Percentiles rank a stretch among this genome's conserved stretches.
Conservation (phyloP, 2,888 invertebrate species). For the Ochropacha duplaris region DNA sequence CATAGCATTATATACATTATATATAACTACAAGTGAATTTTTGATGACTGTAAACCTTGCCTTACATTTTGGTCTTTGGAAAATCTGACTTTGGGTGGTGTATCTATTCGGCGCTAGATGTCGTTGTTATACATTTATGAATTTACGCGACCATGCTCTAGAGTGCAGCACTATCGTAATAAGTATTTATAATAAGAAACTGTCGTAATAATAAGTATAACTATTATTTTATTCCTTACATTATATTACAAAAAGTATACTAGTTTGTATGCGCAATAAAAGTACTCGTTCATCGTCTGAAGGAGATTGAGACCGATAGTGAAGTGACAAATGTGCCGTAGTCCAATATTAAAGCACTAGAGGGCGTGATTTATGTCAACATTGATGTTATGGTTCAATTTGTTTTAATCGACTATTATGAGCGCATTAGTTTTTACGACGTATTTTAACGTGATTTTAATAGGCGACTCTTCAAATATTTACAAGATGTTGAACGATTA, state of each 20-base stretch:
- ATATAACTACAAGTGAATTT: neutral
- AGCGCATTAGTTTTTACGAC: constrained; percentile 69
- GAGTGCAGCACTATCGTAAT: constrained; percentile 48
- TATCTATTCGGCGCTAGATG: constrained; percentile 62
- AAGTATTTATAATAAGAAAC: constrained; percentile 54
- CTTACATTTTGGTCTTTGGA: constrained; percentile 2
- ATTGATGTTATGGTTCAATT: constrained; percentile 67
- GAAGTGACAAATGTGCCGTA: constrained; percentile 56
- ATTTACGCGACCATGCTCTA: constrained; percentile 33
- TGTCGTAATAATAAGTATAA: constrained; percentile 54
- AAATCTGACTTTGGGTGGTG: constrained; percentile 34
- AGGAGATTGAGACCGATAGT: constrained; percentile 68
- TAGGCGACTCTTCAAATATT: constrained; percentile 65
- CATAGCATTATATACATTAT: too few relatives aligned
- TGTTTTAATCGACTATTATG: constrained; percentile 65
- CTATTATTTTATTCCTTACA: constrained; percentile 62
- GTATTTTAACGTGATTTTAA: constrained; percentile 67
- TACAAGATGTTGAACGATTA: constrained; percentile 54
- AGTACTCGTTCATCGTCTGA: constrained; percentile 65
- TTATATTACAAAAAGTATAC: constrained; percentile 73
- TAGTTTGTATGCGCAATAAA: constrained; percentile 68
- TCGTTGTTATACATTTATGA: constrained; percentile 40
- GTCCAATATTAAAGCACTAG: constrained; percentile 59
- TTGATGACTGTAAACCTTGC: constrained; percentile 13
- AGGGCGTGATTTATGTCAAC: constrained; percentile 71